phyloP scores from a whole-genome alignment of 2,797 vertebrate genomes.

The Sebastes elongatus region DNA sequence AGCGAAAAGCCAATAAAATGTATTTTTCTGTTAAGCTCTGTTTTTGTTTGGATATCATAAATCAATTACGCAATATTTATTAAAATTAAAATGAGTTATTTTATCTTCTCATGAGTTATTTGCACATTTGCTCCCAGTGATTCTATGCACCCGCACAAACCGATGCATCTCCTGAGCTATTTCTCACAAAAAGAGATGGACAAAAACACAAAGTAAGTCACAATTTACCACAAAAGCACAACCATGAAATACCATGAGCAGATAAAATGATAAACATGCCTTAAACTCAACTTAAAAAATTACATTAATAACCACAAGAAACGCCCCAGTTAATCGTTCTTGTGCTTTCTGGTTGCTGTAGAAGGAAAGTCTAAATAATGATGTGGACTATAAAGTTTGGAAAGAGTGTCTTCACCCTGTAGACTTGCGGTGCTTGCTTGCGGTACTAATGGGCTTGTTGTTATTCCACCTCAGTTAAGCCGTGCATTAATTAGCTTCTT shows the following conservation, averaged over 20 bases:
- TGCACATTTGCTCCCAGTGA: constrained; percentile 36
- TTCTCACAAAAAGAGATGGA: constrained; percentile 4
- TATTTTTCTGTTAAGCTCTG: constrained; percentile 56
- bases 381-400: constrained; percentile 39
- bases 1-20: constrained; percentile 72
- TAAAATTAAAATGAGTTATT: constrained; percentile 69
- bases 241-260: not conserved
- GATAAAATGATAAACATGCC: not conserved
- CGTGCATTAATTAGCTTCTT: constrained; percentile 61
- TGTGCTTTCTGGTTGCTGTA: not conserved
- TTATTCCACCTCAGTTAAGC: constrained; percentile 56
- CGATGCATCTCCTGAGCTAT: not conserved
- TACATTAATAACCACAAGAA: not conserved
- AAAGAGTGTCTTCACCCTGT: constrained; percentile 34
- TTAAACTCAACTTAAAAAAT: not conserved
- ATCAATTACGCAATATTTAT: constrained; percentile 70
- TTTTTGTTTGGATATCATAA: constrained; percentile 73
- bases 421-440: constrained; percentile 3
- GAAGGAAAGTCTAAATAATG: constrained; percentile 34
- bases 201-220: not conserved
- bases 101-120: constrained; percentile 38
- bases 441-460: constrained; percentile 55
- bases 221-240: constrained; percentile 28
- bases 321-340: not conserved
- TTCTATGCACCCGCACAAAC: not conserved